phyloP scores from a whole-genome alignment of 2,888 invertebrate genomes.

The Drosophila lutescens region DNA sequence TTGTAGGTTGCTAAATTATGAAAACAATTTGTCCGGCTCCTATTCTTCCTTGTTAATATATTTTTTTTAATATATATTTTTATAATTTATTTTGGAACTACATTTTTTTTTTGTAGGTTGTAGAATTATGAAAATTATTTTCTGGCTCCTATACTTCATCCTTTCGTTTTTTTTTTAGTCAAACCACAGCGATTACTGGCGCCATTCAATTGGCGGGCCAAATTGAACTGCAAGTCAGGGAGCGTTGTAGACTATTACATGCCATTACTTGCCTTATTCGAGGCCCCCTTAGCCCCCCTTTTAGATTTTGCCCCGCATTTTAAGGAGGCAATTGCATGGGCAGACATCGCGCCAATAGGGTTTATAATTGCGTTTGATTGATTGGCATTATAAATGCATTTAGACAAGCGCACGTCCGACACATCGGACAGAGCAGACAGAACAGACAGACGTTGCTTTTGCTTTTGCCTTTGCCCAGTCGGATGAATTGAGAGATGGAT shows the following conservation, averaged over 20 bases:
- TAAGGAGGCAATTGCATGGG: constrained; percentile 32
- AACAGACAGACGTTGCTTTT: neutral
- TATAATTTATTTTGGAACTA: too few relatives aligned
- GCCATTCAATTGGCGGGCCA: constrained; percentile 16
- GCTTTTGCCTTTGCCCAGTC: neutral
- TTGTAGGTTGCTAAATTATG: neutral
- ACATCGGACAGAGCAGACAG: constrained; percentile 1
- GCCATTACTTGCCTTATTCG: constrained; percentile 30
- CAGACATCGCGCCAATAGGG: constrained; percentile 47
- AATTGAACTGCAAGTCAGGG: constrained; percentile 33
- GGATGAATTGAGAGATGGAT: constrained; percentile 1
- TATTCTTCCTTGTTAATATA: too few relatives aligned
- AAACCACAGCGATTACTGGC: constrained; percentile 26
- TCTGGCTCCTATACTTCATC: too few relatives aligned
- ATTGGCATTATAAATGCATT: constrained; percentile 67
- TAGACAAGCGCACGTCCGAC: constrained; percentile 44
- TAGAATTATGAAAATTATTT: neutral
- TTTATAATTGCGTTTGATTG: constrained; percentile 76
- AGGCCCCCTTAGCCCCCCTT: constrained; percentile 5
- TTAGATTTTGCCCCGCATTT: neutral
- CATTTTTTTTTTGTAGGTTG: neutral
- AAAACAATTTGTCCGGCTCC: neutral
- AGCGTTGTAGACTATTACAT: constrained; percentile 31
- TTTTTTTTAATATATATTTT: neutral
- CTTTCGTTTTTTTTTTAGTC: neutral